A percentile compares a stretch with the other conserved stretches of the same genome.
Conservation (phyloP, 2,888 invertebrate genomes). For the Rhaphigaster nebulosa region DNA sequence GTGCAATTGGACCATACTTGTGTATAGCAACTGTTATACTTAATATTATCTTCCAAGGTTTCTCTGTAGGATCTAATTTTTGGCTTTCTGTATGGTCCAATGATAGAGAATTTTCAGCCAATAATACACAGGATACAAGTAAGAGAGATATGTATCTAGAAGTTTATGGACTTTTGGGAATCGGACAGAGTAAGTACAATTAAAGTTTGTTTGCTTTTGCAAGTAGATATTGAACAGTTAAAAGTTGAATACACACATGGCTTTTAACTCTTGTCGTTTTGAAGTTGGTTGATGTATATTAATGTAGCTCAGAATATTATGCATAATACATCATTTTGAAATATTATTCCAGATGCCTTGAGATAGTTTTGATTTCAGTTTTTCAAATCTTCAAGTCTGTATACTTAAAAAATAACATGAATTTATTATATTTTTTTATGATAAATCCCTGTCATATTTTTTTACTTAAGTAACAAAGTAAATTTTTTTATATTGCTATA, state of each 20-base stretch:
- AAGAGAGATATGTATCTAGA: slow-evolving; percentile 85
- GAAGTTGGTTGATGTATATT: neutral
- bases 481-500: neutral
- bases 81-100: slow-evolving; percentile 88
- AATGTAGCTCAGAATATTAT: neutral
- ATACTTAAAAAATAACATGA: neutral
- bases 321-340: neutral
- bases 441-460: neutral
- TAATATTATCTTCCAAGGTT: slow-evolving; percentile 85
- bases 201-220: neutral
- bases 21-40: slow-evolving; percentile 82
- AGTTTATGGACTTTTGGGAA: slow-evolving; percentile 88
- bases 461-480: neutral
- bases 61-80: slow-evolving; percentile 86
- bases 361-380: neutral
- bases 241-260: neutral
- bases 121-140: slow-evolving; percentile 67
- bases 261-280: neutral
- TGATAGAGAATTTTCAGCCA: slow-evolving; percentile 70
- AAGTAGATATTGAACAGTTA: neutral
- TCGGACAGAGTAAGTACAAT: slow-evolving; percentile 84
- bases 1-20: slow-evolving; percentile 84
- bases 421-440: neutral
- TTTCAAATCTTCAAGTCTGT: neutral
- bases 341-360: neutral